A percentile compares a stretch with the other conserved stretches of the same genome.
phyloP scores from a whole-genome alignment of 2,888 invertebrate species.

The Acronicta psi region DNA sequence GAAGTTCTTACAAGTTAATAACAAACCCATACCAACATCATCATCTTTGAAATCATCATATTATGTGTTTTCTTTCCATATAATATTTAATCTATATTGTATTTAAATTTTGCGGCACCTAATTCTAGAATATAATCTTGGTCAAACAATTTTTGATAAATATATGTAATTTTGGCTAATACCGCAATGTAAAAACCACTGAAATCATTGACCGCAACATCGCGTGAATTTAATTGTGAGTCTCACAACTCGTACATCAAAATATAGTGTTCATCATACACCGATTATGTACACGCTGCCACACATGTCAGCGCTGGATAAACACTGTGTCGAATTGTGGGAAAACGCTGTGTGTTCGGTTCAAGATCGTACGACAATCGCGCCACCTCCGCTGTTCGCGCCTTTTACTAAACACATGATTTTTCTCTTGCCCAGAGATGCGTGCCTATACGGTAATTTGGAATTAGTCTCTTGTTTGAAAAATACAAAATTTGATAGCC shows the following conservation, averaged over 20 bases:
- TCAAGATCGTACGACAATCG: conserved; percentile 77
- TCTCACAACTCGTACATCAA: conserved; percentile 17
- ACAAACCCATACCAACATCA: not conserved
- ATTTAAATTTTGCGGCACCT: not conserved
- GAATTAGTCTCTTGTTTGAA: not conserved
- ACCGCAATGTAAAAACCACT: conserved; percentile 32
- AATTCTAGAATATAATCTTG: conserved; percentile 8
- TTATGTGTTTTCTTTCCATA: no score
- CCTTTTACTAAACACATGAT: conserved; percentile 59
- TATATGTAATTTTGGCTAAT: conserved; percentile 28
- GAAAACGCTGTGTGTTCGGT: conserved; percentile 59
- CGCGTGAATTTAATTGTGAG: conserved; percentile 37
- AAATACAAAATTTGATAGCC: no score
- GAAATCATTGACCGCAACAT: conserved; percentile 41
- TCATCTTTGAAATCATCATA: no score
- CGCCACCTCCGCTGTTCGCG: conserved; percentile 69
- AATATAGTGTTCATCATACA: conserved; percentile 30
- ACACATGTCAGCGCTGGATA: conserved; percentile 19
- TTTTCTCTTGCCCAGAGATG: conserved; percentile 46
- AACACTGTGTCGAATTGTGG: conserved; percentile 62
- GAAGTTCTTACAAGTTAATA: not conserved
- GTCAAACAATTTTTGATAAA: conserved; percentile 8
- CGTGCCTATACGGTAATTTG: conserved; percentile 27
- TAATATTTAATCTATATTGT: no score
- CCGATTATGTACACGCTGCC: conserved; percentile 22